Base-by-base conservation (phyloP, 2,888 invertebrate genomes). In the Sipha maydis region DNA sequence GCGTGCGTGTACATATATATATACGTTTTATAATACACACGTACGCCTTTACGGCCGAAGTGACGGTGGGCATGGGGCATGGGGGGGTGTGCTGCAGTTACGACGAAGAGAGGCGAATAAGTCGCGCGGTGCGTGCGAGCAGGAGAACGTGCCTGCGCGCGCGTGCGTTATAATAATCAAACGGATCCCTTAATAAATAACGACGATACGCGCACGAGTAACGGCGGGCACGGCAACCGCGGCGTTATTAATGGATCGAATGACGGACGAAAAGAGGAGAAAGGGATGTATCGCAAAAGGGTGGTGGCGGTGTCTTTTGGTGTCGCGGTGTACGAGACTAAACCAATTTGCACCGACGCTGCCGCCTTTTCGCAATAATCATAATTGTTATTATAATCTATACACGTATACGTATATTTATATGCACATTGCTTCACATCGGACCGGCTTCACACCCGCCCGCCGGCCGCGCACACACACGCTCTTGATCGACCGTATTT, bases 41-140 rank as follows among this genome's bases (percentile, higher is more conserved):
- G 25, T 38, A 28, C 31, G 38, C 28, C 71, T 21, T 69, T 56
- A 34, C 25, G 25, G 54, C 28, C 17, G 85, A 89, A 91, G 90
- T 78, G 88, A 91, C 91, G 80, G 92, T 91, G 90, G 92, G 91
- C 61, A 91, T 92, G 89, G 91, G 91, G 73, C 83, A 75, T 4
- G 4, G 34, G 34, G 90, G 71, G 83, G 31, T 28, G 31, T 28
- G 69, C 8, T n/a, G 34, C 19, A 56, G 56, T 56, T 56, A 56
- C 34, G 54, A 8, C 17, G 76, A 41, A 21, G 67, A 21, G 67
- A 77, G 69, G 56, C 41, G 8, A 9, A 41, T 9, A 9, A 41
- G 41, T 41, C 41, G 67, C 41, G 67, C 61, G 41, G n/a, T 48
- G 85, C 38, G 61, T n/a, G 41, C 21, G 80, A 21, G 25, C 31